These are phyloP conservation scores for Rhincodon typus DNA, from an alignment of 2,797 vertebrate genomes.

Conservation along the genomic window DNA sequence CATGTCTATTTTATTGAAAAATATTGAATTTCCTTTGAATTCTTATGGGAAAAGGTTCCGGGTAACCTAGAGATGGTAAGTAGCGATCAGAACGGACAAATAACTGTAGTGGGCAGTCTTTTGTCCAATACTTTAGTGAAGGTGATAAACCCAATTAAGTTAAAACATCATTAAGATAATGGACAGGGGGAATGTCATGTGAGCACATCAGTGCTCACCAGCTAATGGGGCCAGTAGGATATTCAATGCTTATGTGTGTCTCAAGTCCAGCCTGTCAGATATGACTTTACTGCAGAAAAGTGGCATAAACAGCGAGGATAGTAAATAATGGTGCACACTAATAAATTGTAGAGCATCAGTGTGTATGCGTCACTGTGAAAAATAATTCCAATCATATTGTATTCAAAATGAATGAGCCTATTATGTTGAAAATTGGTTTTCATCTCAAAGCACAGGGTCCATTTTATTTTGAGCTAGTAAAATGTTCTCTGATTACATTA, in stretches of 20 bases:
- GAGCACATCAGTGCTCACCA: neutral
- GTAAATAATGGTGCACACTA: constrained; percentile 21
- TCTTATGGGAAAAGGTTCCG: neutral
- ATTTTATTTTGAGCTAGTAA: constrained; percentile 13
- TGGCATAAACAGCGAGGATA: neutral
- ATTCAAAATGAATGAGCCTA: constrained; percentile 32
- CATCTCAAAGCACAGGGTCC: constrained; percentile 25
- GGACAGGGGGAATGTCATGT: too few relatives aligned
- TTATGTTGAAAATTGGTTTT: constrained; percentile 32
- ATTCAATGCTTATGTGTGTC: neutral
- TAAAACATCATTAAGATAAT: neutral
- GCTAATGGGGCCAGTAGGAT: neutral
- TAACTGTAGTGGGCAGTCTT: neutral
- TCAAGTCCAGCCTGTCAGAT: neutral
- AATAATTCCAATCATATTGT: constrained; percentile 34
- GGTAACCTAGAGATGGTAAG: neutral
- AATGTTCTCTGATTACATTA: constrained; percentile 25
- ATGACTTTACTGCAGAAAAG: neutral
- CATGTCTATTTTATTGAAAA: neutral
- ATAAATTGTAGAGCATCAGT: constrained; percentile 27
- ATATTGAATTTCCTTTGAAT: neutral
- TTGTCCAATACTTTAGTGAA: neutral
- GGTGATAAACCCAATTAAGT: neutral
- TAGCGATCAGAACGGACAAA: neutral
- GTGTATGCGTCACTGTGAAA: constrained; percentile 20